These are phyloP conservation scores for Eutrigla gurnardus DNA, from an alignment of 2,797 vertebrate genomes.

Conservation along the genomic window DNA sequence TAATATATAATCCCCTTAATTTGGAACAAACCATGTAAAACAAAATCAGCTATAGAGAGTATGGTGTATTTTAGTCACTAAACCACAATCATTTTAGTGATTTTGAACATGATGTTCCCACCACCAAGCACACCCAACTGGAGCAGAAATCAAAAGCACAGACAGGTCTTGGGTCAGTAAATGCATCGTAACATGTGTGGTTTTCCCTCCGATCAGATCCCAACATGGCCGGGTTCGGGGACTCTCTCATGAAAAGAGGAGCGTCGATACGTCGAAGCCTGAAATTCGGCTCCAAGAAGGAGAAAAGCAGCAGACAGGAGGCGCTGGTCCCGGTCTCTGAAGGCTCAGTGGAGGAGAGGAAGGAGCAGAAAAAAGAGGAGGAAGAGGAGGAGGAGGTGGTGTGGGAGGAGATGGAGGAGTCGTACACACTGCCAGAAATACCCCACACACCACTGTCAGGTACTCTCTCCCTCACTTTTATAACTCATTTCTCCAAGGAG, in stretches of 20 bases:
- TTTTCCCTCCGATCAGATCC: conserved; percentile 58
- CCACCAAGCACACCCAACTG: background rate
- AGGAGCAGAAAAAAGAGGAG: conserved; percentile 14
- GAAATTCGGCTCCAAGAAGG: conserved; percentile 47
- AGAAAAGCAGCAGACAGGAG: conserved; percentile 7
- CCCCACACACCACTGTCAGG: conserved; percentile 81
- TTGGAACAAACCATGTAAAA: background rate
- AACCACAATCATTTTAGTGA: too few relatives aligned
- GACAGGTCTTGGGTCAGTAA: background rate
- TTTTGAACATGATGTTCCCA: background rate
- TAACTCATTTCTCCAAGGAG: background rate
- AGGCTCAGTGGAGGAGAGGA: background rate
- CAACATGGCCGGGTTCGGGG: background rate
- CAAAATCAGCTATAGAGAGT: too few relatives aligned
- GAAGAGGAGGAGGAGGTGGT: conserved; percentile 18
- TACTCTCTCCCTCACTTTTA: conserved; percentile 40
- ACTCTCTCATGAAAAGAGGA: conserved; percentile 31
- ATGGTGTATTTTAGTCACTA: too few relatives aligned
- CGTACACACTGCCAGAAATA: conserved; percentile 76
- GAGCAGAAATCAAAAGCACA: background rate
- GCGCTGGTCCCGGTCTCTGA: conserved; percentile 1
- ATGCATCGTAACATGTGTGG: background rate
- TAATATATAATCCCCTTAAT: background rate
- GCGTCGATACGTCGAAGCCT: conserved; percentile 51
- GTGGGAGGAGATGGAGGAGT: conserved; percentile 49